A percentile compares a stretch with the other conserved stretches of the same genome.
Conservation (phyloP, 2,113 vertebrate genomes). For the Callipepla californica region DNA sequence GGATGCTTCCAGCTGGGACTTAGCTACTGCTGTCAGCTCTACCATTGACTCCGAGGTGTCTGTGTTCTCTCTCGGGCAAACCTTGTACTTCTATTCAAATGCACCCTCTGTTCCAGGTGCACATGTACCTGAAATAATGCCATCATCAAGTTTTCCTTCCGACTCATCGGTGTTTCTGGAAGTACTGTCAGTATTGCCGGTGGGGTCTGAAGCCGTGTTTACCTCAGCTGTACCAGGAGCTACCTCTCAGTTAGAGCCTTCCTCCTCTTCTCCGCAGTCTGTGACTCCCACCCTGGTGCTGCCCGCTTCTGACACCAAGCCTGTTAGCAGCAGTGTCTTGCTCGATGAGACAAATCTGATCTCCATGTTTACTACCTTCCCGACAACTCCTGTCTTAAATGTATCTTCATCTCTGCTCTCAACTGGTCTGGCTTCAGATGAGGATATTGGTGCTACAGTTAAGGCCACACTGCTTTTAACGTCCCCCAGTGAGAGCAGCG, state of each 20-base stretch:
- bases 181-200: not conserved
- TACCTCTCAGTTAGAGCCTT: conserved; percentile 74
- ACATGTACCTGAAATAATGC: not conserved
- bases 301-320: not conserved
- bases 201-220: conserved; percentile 55
- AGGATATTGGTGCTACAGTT: conserved; percentile 26
- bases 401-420: conserved; percentile 31
- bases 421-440: not conserved
- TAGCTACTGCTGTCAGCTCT: conserved; percentile 3
- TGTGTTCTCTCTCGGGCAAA: conserved; percentile 31
- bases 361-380: conserved; percentile 44
- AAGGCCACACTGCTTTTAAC: not conserved
- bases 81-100: conserved; percentile 15
- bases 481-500: conserved; percentile 46
- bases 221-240: conserved; percentile 76
- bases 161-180: conserved; percentile 44
- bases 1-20: conserved; percentile 1
- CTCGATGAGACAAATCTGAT: conserved; percentile 24
- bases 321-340: conserved; percentile 37
- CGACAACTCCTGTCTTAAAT: conserved; percentile 17
- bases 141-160: not conserved
- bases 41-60: not conserved
- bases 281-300: conserved; percentile 51
- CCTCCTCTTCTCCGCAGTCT: not conserved
- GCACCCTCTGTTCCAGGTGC: not conserved